These are phyloP conservation scores for Eurypyga helias DNA, from an alignment of 2,113 vertebrate genomes.

Conservation along the genomic window DNA sequence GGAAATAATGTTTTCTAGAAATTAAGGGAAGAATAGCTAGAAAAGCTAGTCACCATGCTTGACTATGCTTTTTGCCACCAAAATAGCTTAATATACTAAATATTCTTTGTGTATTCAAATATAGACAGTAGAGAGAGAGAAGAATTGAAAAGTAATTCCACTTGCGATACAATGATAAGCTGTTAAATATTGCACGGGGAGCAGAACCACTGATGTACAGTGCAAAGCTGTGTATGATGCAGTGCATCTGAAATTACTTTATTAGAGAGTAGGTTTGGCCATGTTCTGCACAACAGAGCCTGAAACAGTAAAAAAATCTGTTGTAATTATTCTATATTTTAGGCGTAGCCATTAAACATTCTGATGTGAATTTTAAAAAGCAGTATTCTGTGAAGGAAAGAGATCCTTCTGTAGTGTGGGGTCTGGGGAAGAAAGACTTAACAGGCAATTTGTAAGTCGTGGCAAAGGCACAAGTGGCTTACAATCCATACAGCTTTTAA, in stretches of 20 bases:
- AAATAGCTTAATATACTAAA: neutral
- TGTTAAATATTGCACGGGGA: neutral
- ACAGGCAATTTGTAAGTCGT: neutral
- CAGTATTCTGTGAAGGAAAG: neutral
- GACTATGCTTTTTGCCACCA: neutral
- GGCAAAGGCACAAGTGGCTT: neutral
- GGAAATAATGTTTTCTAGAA: neutral
- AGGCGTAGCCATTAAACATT: neutral
- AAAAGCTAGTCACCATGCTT: neutral
- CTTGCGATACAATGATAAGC: neutral
- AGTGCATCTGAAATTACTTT: slow-evolving; percentile 3
- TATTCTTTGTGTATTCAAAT: neutral
- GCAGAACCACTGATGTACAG: neutral
- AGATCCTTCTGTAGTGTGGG: neutral
- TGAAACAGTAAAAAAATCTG: slow-evolving; percentile 5
- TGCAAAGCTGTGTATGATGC: neutral
- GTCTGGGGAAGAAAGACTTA: neutral
- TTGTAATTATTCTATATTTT: slow-evolving; percentile 11
- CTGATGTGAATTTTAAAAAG: neutral
- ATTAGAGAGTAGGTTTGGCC: neutral
- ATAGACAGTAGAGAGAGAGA: neutral
- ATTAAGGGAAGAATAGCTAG: neutral
- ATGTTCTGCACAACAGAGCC: slow-evolving; percentile 36
- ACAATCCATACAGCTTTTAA: neutral
- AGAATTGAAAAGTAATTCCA: neutral